These are phyloP conservation scores for Heptranchias perlo DNA, from an alignment of 2,113 vertebrate genomes.

Conservation along the genomic window DNA sequence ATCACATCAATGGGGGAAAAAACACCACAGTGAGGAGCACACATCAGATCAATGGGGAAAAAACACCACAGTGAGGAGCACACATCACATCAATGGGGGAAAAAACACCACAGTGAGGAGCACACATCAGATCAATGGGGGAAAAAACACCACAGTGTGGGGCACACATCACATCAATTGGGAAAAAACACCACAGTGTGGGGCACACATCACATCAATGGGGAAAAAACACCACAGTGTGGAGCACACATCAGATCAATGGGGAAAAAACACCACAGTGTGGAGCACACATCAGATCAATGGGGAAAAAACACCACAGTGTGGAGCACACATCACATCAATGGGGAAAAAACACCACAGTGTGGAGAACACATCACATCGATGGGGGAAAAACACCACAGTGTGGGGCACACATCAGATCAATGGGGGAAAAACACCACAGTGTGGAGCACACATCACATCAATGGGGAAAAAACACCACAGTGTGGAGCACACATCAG, in stretches of 20 bases:
- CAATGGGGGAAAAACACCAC: neutral
- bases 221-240: neutral
- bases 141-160: neutral
- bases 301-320: neutral
- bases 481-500: neutral
- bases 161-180: no score
- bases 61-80: neutral
- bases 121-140: no score
- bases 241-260: no score
- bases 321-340: neutral
- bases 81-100: no score
- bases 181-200: neutral
- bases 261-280: neutral
- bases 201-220: no score
- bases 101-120: neutral
- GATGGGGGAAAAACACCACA: neutral
- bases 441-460: neutral
- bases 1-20: no score
- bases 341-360: neutral
- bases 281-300: neutral
- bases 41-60: no score
- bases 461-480: neutral
- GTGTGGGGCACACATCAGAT: neutral
- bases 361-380: neutral
- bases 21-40: neutral